Conservation (phyloP, 2,797 vertebrate genomes). For the Crenichthys baileyi region DNA sequence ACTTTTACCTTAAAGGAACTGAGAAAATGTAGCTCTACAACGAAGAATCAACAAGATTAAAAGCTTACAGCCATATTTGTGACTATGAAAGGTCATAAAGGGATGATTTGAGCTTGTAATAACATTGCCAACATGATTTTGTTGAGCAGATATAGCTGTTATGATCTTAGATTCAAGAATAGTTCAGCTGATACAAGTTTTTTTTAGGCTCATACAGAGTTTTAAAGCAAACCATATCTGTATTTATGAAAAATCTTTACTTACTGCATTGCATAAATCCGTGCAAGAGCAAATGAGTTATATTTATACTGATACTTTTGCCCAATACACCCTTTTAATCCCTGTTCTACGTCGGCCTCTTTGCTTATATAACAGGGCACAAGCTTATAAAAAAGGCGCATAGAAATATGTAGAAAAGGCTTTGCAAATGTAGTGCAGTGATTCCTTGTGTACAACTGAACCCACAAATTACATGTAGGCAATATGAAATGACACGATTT, state of each 20-base stretch:
- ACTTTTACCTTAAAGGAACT: constrained; percentile 15
- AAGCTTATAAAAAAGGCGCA: constrained; percentile 1
- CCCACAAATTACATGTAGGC: background rate
- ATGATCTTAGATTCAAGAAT: constrained; percentile 5
- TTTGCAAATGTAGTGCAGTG: background rate
- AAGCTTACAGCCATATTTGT: background rate
- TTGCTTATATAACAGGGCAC: constrained; percentile 25
- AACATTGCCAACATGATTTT: background rate
- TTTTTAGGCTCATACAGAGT: background rate
- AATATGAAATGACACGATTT: background rate
- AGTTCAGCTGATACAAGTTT: background rate
- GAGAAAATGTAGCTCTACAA: constrained; percentile 3
- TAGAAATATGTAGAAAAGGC: background rate
- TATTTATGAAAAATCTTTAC: background rate
- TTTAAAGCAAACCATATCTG: background rate
- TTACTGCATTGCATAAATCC: constrained; percentile 1
- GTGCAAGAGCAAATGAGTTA: constrained; percentile 23
- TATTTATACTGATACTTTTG: constrained; percentile 37
- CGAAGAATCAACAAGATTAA: constrained; percentile 11
- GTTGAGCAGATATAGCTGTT: background rate
- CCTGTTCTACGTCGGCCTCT: constrained; percentile 27
- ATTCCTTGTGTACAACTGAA: background rate
- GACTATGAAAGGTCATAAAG: background rate
- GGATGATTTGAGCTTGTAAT: background rate
- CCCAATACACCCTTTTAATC: constrained; percentile 45